These are phyloP conservation scores for Scaptomyza cyrtandrae DNA, from an alignment of 2,888 invertebrate species.

Conservation along the genomic window DNA sequence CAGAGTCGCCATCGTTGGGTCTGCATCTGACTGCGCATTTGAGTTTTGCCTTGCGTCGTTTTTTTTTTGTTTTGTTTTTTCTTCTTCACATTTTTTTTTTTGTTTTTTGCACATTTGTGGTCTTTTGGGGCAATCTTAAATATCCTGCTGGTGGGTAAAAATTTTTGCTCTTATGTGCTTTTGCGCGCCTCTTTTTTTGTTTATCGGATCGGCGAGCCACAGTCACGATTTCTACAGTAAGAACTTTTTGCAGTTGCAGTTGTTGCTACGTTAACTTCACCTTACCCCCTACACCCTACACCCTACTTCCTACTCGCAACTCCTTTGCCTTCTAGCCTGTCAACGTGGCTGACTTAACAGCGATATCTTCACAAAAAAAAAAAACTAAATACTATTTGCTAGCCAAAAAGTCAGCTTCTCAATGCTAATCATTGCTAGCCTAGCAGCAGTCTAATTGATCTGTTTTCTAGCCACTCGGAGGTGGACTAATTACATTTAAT, in stretches of 20 bases:
- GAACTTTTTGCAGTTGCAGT: constrained; percentile 39
- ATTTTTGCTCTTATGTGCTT: constrained; percentile 67
- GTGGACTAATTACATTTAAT: constrained; percentile 69
- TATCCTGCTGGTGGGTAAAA: constrained; percentile 84
- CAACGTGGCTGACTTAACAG: not conserved
- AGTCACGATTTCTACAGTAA: constrained; percentile 81
- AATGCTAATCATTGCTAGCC: constrained; percentile 7
- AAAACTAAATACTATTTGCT: constrained; percentile 4
- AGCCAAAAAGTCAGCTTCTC: too few species aligned
- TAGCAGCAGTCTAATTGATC: constrained; percentile 57
- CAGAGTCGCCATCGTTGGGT: constrained; percentile 56
- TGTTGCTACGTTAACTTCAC: constrained; percentile 41
- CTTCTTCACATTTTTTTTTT: not conserved
- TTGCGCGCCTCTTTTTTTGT: constrained; percentile 50
- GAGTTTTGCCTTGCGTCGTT: constrained; percentile 1
- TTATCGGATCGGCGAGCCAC: constrained; percentile 82
- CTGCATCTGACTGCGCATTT: constrained; percentile 41
- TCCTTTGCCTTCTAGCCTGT: not conserved
- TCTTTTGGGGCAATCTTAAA: constrained; percentile 82
- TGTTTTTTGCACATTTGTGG: constrained; percentile 60
- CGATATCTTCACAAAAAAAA: not conserved
- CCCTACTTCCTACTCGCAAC: not conserved
- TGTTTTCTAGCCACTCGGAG: constrained; percentile 49
- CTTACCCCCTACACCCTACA: not conserved
- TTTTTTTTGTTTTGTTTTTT: not conserved